A percentile compares a stretch with the other conserved stretches of the same genome.
phyloP scores from a whole-genome alignment of 2,113 vertebrate genomes.

The Tricholaema leucomelas region DNA sequence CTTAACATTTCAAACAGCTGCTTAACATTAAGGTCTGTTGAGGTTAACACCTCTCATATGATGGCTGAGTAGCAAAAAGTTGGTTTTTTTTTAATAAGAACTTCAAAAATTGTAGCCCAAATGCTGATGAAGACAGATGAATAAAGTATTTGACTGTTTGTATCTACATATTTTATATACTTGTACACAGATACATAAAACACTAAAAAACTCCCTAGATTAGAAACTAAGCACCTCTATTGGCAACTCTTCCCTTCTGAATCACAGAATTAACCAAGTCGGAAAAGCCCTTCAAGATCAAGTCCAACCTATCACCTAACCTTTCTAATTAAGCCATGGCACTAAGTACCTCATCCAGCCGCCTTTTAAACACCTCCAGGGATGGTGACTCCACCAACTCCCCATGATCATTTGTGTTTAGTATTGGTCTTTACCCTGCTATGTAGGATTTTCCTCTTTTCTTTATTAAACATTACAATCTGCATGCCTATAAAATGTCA shows the following conservation, averaged over 20 bases:
- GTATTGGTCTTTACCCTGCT: not conserved
- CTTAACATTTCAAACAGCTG: not conserved
- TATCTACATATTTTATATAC: not conserved
- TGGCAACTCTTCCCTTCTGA: not conserved
- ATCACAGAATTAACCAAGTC: no score
- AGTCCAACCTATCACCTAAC: no score
- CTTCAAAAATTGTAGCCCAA: not conserved
- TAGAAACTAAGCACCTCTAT: not conserved
- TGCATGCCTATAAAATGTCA: not conserved
- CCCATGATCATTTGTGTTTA: not conserved
- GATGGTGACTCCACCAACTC: no score
- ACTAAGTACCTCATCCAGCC: no score
- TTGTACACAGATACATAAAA: not conserved
- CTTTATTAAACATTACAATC: not conserved
- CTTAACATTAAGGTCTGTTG: not conserved
- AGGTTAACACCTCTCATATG: not conserved
- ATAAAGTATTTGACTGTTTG: not conserved
- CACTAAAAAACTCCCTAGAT: not conserved
- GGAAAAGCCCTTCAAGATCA: no score
- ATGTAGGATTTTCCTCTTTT: not conserved
- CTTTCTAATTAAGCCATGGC: no score
- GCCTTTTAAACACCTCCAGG: no score
- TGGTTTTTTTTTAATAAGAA: not conserved
- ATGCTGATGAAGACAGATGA: not conserved
- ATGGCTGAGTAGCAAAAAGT: fast-evolving